Base-by-base conservation (phyloP, 2,113 vertebrate species). In the Gasterosteus nipponicus region DNA sequence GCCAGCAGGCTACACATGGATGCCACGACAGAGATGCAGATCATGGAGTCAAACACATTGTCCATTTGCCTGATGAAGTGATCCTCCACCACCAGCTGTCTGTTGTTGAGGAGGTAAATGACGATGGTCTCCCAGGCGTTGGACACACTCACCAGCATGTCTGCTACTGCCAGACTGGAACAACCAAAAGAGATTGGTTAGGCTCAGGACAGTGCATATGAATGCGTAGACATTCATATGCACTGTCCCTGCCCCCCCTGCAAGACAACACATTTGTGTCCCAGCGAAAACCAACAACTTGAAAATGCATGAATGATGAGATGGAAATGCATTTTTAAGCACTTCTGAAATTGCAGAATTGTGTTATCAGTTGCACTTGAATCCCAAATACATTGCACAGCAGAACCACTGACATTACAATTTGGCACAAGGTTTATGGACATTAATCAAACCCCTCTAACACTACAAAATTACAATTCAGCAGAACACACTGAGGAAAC, bases 1-100 rank as follows among this genome's bases (percentile, higher is more conserved):
- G 97, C 96, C 91, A 98, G 86, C 84, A 99, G 92, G 78, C 97
- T 98, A 72, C 96, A 99, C 96, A 98, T 99, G 16, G 98, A 99
- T 11, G 97, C 97, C 83, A 99, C 96, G 15, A 99, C 96, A 4
- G 97, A 99, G 86, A 97, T 98, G 91, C 97, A 99, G 91, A 99
- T 99, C 95, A 98, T 95, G 51, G 97, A 98, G 87, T 99, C 98
- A 49, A 98, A 97, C 29, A 97, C 92, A 2, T 98, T 98, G 93
- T 99, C 98, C 80, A 98, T 96, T 46, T 98, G 96, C 33, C 95
- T 94, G 87, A 98, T 93, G 76, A 96, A 96, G 77, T 94, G 80
- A 29, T 99, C 97, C 49, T 96, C 94, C 76, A 97, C 96, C 86
- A 97, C 88, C 60, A 98, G 90, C 83, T 96, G 96, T 62, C 90